Percentiles rank a stretch among this genome's conserved stretches.
These are phyloP conservation scores for Dasypolia templi DNA, from an alignment of 2,888 invertebrate genomes.

Conservation along the genomic window DNA sequence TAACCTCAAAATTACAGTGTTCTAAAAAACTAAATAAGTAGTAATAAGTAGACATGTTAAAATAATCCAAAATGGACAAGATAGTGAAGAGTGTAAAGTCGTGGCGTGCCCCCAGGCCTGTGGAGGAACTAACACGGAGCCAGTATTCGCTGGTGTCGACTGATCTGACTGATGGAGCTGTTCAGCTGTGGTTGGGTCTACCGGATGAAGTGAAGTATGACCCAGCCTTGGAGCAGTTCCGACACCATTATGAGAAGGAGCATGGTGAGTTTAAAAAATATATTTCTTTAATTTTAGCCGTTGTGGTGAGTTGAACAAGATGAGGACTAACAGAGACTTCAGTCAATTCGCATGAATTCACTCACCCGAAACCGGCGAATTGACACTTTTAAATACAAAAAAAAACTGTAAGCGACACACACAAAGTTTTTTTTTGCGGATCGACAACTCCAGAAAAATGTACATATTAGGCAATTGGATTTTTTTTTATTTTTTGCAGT, in stretches of 20 bases:
- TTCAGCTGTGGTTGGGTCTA: slow-evolving; percentile 92
- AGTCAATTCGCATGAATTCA: too few relatives aligned
- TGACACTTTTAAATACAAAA: too few relatives aligned
- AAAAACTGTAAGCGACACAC: too few relatives aligned
- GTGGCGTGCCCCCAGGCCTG: slow-evolving; percentile 82
- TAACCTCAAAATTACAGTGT: slow-evolving; percentile 54
- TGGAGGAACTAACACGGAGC: slow-evolving; percentile 86
- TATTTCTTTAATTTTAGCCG: too few relatives aligned
- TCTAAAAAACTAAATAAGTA: neutral
- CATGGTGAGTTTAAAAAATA: slow-evolving; percentile 77
- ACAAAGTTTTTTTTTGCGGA: too few relatives aligned
- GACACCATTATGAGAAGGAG: slow-evolving; percentile 88
- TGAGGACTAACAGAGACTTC: too few relatives aligned
- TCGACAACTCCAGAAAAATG: too few relatives aligned
- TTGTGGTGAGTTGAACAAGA: too few relatives aligned
- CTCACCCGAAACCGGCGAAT: too few relatives aligned
- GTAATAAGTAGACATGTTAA: slow-evolving; percentile 26
- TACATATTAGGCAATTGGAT: too few relatives aligned
- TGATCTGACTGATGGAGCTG: slow-evolving; percentile 90
- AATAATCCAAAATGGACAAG: slow-evolving; percentile 74
- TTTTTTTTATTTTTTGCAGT: too few relatives aligned
- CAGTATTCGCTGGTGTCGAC: slow-evolving; percentile 87
- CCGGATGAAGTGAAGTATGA: slow-evolving; percentile 92
- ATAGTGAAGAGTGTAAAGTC: slow-evolving; percentile 76
- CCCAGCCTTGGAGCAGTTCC: slow-evolving; percentile 91